Conservation (phyloP, 2,797 vertebrate genomes). For the Rhincodon typus region DNA sequence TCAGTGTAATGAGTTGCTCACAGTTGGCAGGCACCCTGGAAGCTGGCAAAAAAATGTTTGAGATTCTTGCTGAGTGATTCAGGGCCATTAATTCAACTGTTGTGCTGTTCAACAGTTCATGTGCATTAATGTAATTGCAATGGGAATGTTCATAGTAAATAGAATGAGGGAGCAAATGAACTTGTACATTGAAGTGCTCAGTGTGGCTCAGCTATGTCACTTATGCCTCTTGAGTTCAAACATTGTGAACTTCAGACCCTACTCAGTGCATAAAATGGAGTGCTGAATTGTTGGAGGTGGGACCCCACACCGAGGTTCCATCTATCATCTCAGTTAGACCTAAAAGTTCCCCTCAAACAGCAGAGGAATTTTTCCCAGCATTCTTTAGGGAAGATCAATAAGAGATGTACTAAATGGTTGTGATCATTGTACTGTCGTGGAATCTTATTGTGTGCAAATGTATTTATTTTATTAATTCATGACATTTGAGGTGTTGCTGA, state of each 20-base stretch:
- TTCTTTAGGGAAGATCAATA: neutral
- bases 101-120: neutral
- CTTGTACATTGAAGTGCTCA: neutral
- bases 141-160: neutral
- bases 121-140: neutral
- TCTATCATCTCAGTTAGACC: neutral
- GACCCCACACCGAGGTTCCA: neutral
- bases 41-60: neutral
- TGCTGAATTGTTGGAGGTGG: neutral
- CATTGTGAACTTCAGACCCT: neutral
- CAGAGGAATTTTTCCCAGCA: neutral
- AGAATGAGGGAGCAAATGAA: neutral
- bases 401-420: neutral
- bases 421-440: neutral
- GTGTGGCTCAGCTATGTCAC: neutral
- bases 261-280: neutral
- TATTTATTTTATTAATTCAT: too few species aligned
- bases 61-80: neutral
- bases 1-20: neutral
- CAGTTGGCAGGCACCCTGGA: neutral
- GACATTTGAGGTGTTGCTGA: too few species aligned
- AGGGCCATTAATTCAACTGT: neutral
- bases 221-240: neutral
- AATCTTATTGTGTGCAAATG: neutral
- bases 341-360: neutral